Conservation (phyloP, 2,113 vertebrate species). For the Ptychochromis oligacanthus region DNA sequence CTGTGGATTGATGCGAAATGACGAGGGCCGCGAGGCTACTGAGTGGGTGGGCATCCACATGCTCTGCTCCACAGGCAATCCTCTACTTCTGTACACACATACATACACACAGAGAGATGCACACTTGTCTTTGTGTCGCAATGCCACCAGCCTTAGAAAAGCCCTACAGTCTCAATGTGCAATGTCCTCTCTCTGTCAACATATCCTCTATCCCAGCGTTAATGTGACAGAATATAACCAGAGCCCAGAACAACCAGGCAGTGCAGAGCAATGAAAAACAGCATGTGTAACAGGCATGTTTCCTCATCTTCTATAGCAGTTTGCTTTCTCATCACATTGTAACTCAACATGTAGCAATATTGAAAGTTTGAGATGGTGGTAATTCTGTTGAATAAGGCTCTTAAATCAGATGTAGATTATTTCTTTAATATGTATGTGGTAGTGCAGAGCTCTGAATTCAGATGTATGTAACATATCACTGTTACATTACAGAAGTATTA, state of each 20-base stretch:
- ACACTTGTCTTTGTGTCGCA: constrained; percentile 72
- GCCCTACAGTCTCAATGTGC: constrained; percentile 75
- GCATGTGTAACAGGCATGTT: constrained; percentile 47
- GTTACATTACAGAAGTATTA: accelerated
- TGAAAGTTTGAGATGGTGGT: background rate
- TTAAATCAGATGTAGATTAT: background rate
- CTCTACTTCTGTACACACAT: constrained; percentile 46
- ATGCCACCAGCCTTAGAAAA: constrained; percentile 75
- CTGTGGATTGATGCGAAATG: constrained; percentile 83
- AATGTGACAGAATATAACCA: constrained; percentile 78
- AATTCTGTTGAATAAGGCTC: background rate
- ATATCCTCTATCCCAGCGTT: constrained; percentile 68
- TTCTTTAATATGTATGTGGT: background rate
- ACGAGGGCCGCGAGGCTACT: constrained; percentile 78
- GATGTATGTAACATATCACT: background rate
- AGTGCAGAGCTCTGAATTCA: background rate
- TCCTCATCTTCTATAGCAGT: constrained; percentile 41
- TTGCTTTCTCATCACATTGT: constrained; percentile 22
- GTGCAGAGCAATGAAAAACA: constrained; percentile 45
- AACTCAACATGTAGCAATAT: background rate
- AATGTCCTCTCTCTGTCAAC: constrained; percentile 80
- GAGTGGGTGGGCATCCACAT: constrained; percentile 81
- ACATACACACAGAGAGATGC: constrained; percentile 58
- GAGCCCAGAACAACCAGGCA: constrained; percentile 60
- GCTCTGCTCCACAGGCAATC: constrained; percentile 75